Conservation (phyloP, 2,113 vertebrate species). For the Pachyramphus minor region DNA sequence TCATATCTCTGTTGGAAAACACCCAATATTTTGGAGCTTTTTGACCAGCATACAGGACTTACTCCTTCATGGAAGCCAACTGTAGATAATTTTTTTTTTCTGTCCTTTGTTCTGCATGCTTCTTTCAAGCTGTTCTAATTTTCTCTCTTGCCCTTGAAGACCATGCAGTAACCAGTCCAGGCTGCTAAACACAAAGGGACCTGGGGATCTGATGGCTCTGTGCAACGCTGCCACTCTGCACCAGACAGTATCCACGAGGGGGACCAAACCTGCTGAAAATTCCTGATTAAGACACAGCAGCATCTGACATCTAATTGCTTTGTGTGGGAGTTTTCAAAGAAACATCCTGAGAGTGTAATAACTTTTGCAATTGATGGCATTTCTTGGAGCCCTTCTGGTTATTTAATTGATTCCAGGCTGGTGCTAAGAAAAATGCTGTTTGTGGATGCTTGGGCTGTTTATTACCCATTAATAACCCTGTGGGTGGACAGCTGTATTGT, state of each 20-base stretch:
- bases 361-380: background rate
- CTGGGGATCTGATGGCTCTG: rapidly evolving
- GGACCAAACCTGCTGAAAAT: background rate
- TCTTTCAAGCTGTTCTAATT: background rate
- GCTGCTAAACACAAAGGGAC: background rate
- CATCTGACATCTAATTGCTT: background rate
- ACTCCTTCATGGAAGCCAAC: background rate
- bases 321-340: background rate
- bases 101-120: background rate
- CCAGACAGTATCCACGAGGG: background rate
- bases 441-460: background rate
- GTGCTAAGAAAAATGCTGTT: conserved; percentile 8
- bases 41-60: background rate
- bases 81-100: background rate
- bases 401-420: conserved; percentile 26
- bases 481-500: background rate
- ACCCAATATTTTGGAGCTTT: background rate
- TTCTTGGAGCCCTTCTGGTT: background rate
- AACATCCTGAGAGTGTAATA: background rate
- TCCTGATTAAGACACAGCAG: background rate
- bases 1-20: background rate
- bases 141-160: background rate
- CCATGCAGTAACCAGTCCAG: background rate
- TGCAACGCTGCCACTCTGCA: rapidly evolving
- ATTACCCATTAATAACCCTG: background rate